These are phyloP conservation scores for Drosophila rellima DNA, from an alignment of 2,888 invertebrate genomes.

Conservation along the genomic window DNA sequence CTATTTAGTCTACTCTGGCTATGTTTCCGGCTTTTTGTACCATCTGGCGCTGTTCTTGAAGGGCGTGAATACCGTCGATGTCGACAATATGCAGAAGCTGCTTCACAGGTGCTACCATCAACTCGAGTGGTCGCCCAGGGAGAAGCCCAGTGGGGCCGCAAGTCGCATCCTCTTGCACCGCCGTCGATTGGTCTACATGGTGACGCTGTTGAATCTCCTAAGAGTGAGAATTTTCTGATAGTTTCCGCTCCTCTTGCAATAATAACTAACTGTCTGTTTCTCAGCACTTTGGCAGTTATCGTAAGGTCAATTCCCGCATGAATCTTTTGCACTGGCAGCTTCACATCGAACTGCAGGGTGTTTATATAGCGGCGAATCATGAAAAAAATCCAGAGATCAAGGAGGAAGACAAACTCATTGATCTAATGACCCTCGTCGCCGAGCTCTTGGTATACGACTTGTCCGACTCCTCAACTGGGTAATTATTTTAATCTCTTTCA, in stretches of 20 bases:
- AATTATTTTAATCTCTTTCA: neutral
- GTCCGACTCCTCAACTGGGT: neutral
- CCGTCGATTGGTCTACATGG: slow-evolving; percentile 66
- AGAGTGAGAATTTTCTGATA: slow-evolving; percentile 53
- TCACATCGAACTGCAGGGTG: slow-evolving; percentile 64
- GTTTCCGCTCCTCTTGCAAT: neutral
- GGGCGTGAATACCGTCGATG: slow-evolving; percentile 52
- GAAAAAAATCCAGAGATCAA: no score
- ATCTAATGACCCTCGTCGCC: slow-evolving; percentile 67
- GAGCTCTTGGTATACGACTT: slow-evolving; percentile 39
- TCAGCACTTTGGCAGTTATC: slow-evolving; percentile 71
- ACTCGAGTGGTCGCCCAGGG: slow-evolving; percentile 53
- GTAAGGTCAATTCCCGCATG: slow-evolving; percentile 39
- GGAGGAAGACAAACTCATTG: slow-evolving; percentile 57
- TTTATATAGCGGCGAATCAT: slow-evolving; percentile 25
- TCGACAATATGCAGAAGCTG: slow-evolving; percentile 64
- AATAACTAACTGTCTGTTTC: neutral
- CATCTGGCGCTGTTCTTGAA: slow-evolving; percentile 67
- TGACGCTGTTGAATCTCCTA: slow-evolving; percentile 77
- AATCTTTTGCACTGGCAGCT: slow-evolving; percentile 58
- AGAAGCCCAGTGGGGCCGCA: slow-evolving; percentile 34
- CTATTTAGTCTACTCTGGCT: slow-evolving; percentile 55
- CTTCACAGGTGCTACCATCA: slow-evolving; percentile 72
- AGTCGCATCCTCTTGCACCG: slow-evolving; percentile 23
- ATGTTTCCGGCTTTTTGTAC: slow-evolving; percentile 68